Evolutionary conservation across 2,888 invertebrate species (phyloP), one percentile per base, ranked within the genome.

Genomic region (Agrypnus murinus): DNA sequence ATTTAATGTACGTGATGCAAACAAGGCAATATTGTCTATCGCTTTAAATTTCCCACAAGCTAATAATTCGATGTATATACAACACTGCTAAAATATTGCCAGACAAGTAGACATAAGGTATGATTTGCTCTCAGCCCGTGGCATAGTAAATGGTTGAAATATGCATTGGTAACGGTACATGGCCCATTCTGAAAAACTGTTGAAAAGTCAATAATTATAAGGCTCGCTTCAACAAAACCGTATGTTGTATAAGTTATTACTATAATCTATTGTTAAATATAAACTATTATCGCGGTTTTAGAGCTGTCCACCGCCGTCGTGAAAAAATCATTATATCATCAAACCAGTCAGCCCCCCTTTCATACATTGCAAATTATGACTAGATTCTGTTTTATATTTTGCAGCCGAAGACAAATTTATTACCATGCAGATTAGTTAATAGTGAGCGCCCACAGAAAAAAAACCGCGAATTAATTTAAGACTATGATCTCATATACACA

Each of bases 171-270:
- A 71, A 71, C 71, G 66, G 71, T 17, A 71, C 67, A 25, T 34
- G 55, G 60, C 19, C 60, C 59, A 69, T 69, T 62, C 64, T 71
- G 71, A 71, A 71, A 71, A 71, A 71, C 71, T 71, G 71, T 71
- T 71, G 67, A 71, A 71, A 67, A 71, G 66, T 66, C 66, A 71
- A 64, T 71, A 71, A 71, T 71, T 71, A 71, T 67, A 67, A 48
- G 71, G 71, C 64, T 66, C 55, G 63, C 58, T 48, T 67, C 9
- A 58, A 67, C 58, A 71, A 67, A 71, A 71, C 45, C 58, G 34
- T 71, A 71, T 59, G 62, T 67, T 58, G 63, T 69, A 62, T 71
- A 67, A 71, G 45, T 71, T 71, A 71, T 71, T 66, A 67, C 63
- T 45, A 71, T 71, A 67, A 71, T 67, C 67, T 71, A 67, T 71